These are phyloP conservation scores for Scaptomyza montana DNA, from an alignment of 1,140 invertebrate species.

Conservation along the genomic window DNA sequence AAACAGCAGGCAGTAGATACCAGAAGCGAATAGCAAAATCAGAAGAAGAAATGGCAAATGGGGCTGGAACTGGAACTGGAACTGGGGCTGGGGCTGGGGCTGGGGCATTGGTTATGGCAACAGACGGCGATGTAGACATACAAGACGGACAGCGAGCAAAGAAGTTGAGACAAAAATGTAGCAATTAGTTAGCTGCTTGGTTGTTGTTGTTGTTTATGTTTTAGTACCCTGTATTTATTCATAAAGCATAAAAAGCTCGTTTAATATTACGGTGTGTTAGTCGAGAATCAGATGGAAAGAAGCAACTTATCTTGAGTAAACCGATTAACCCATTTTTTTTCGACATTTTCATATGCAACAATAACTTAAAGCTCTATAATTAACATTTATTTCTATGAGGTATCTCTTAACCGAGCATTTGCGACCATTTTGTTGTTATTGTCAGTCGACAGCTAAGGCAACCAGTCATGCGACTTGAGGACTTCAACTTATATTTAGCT, in stretches of 20 bases:
- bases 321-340: no score
- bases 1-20: slow-evolving; percentile 2
- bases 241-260: no score
- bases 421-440: no score
- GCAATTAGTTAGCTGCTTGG: slow-evolving; percentile 38
- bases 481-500: slow-evolving; percentile 8
- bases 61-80: no score
- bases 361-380: no score
- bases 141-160: slow-evolving; percentile 14
- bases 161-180: slow-evolving; percentile 43
- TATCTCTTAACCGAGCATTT: background rate
- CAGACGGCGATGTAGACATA: background rate
- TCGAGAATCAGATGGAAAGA: no score
- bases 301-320: no score
- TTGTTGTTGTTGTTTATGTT: background rate
- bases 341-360: no score
- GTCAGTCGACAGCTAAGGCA: background rate
- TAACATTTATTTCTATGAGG: no score
- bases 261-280: no score
- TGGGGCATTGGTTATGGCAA: no score
- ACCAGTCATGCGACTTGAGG: background rate
- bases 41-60: background rate
- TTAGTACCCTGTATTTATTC: background rate
- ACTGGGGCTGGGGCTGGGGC: no score
- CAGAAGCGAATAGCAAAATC: background rate